Conservation (phyloP, 2,797 vertebrate species). For the Allobates femoralis region DNA sequence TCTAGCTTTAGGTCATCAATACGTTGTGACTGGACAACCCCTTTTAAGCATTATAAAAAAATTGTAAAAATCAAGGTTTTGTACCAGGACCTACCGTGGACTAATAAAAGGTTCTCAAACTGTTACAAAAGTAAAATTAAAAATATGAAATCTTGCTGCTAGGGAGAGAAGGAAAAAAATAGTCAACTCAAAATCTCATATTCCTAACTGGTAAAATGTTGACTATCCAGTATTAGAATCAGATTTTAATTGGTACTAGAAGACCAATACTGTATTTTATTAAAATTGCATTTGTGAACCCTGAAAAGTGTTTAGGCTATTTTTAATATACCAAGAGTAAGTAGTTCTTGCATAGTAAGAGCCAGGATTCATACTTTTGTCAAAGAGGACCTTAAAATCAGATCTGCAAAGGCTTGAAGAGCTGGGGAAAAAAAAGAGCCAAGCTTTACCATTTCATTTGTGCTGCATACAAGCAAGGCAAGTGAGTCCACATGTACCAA, state of each 20-base stretch:
- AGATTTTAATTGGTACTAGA: background rate
- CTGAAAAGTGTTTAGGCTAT: background rate
- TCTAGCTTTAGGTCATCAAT: too few relatives aligned
- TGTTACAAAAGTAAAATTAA: background rate
- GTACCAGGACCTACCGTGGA: background rate
- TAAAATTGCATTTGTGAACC: background rate
- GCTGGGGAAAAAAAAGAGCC: too few relatives aligned
- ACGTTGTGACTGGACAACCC: too few relatives aligned
- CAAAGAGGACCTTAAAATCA: background rate
- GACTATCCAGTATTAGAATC: background rate
- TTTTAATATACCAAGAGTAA: background rate
- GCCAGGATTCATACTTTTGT: background rate
- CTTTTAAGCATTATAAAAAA: too few relatives aligned
- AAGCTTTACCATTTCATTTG: background rate
- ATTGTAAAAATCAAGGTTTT: background rate
- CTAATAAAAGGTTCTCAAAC: background rate
- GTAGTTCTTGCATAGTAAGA: conserved; percentile 9
- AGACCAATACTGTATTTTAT: background rate
- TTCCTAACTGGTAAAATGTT: background rate
- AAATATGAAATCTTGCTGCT: background rate
- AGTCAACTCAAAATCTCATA: background rate
- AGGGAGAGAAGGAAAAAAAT: background rate
- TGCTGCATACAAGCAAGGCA: background rate
- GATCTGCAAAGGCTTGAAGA: background rate
- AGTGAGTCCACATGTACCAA: background rate